Base-by-base conservation (phyloP, 2,797 vertebrate genomes). In the Pipistrellus kuhlii region DNA sequence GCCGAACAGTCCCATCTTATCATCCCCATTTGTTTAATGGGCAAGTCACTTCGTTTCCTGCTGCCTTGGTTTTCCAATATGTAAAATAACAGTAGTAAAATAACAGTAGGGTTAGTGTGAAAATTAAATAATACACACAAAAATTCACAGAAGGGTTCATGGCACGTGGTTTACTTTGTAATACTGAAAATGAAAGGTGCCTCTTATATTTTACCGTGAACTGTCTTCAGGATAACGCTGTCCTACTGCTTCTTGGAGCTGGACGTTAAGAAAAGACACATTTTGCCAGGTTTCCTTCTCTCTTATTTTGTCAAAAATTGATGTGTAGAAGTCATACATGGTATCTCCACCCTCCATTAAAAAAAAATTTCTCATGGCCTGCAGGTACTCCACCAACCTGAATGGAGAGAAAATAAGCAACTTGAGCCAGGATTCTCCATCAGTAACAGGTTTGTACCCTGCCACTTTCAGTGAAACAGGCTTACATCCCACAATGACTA, bases 321-420 rank as follows among this genome's bases (percentile, higher is more conserved):
- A 99, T 0, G 99, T 99, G 97, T 99, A 99, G 97, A 99, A 99
- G 97, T 99, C 99, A 93, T 99, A 99, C 99, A 99, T 99, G 48
- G 99, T 99, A 98, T 99, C 99, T 64, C 99, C 99, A 18, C 99
- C 99, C 97, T 99, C 99, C 97, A 99, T 98, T 90, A 99, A 98
- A 97, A 99, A 99, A 96, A 99, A 99, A 97, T 99, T 99, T 95
- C 99, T 99, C 99, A 99, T 99, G 25, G 99, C 99, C 78, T 99
- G 99, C 75, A 99, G 98, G 97, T 99, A 99, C 76, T 99, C 99
- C 88, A 99, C 98, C 86, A 99, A 97, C 96, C 99, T 99, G 94
- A 51, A 76, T 0, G 84, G 69, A 90, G 75, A 91, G 92, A 59
- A 85, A 44, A 77, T 4, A 81, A 44, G 38, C 3, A 13, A 57